Evolutionary conservation across 2,797 vertebrate genomes (phyloP), one percentile per base, ranked within the genome.

Genomic region (Chlorospingus flavigularis): DNA sequence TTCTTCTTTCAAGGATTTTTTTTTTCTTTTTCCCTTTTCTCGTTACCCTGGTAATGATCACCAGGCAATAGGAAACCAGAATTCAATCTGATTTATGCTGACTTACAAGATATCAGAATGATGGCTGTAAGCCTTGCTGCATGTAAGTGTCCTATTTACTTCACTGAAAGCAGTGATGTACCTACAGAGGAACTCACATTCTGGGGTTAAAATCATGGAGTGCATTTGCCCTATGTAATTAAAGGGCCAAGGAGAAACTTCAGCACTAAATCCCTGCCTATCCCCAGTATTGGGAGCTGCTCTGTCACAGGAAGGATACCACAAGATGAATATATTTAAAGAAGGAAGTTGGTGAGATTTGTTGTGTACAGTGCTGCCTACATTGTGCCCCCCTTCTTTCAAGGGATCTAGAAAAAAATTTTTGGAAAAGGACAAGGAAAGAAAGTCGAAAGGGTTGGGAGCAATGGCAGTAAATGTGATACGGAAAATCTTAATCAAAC

Each of bases 221-320:
- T 68, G 5, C 7, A 45, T 53, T 80, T 72, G 23, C 10, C 10
- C 14, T n/a, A 0, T 11, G 26, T 54, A 84, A 37, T 42, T 61
- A 65, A 84, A 72, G 5, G 7, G 12, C 8, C n/a, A 61, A 47
- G 10, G 12, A 77, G 6, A 30, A 85, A 40, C 17, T 65, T 68
- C 40, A 73, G 51, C 13, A 40, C 8, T 45, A 43, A 58, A 72
- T 65, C 21, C 5, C 28, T 40, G 12, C 24, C 65, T 86, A 33
- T 20, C 7, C 16, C 20, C 1, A 1, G 0, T n/a, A 33, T 0
- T 58, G 51, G 7, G 6, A 13, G 13, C 40, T 77, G 5, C 15
- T 77, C 43, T 45, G 60, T 35, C 10, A 20, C 33, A 24, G 40
- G 20, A 35, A 58, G 30, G 7, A 35, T 47, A 35, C 6, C 18